Conservation (phyloP, 2,797 vertebrate genomes). For the Pampus argenteus region DNA sequence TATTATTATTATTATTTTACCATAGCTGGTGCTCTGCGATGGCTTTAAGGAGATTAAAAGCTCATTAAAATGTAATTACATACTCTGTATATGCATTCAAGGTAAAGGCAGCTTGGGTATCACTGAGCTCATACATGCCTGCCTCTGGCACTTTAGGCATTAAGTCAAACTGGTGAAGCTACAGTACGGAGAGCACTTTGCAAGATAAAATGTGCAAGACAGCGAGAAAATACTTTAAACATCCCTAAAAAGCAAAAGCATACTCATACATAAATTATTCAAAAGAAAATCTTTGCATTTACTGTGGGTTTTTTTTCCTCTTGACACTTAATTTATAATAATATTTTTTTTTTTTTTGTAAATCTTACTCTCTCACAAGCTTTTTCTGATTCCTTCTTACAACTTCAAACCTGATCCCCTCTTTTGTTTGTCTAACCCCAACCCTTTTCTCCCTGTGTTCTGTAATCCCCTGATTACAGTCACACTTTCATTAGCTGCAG, state of each 20-base stretch:
- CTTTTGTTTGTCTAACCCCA: slow-evolving; percentile 54
- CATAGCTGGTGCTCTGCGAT: slow-evolving; percentile 29
- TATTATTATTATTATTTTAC: not conserved
- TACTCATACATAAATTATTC: slow-evolving; percentile 40
- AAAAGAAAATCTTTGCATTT: slow-evolving; percentile 33
- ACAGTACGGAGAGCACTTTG: slow-evolving; percentile 10
- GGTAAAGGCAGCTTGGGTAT: slow-evolving; percentile 24
- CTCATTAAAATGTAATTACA: slow-evolving; percentile 65
- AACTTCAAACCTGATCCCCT: slow-evolving; percentile 37
- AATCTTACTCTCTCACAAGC: slow-evolving; percentile 24
- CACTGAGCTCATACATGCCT: not conserved
- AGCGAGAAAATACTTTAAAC: slow-evolving; percentile 21
- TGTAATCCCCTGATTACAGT: slow-evolving; percentile 74
- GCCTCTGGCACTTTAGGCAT: slow-evolving; percentile 7
- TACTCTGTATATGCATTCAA: slow-evolving; percentile 34
- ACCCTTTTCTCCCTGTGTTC: slow-evolving; percentile 24
- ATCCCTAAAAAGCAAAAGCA: slow-evolving; percentile 45
- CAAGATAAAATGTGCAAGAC: slow-evolving; percentile 17
- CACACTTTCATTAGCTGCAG: slow-evolving; percentile 73
- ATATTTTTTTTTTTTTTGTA: too few relatives aligned
- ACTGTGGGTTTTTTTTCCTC: slow-evolving; percentile 20
- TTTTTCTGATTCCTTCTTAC: slow-evolving; percentile 42
- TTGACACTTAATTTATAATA: too few relatives aligned
- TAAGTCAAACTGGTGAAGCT: not conserved
- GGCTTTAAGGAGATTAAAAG: slow-evolving; percentile 62